A percentile compares a stretch with the other conserved stretches of the same genome.
Conservation (phyloP, 2,888 invertebrate genomes). For the Ectobius pallidus region DNA sequence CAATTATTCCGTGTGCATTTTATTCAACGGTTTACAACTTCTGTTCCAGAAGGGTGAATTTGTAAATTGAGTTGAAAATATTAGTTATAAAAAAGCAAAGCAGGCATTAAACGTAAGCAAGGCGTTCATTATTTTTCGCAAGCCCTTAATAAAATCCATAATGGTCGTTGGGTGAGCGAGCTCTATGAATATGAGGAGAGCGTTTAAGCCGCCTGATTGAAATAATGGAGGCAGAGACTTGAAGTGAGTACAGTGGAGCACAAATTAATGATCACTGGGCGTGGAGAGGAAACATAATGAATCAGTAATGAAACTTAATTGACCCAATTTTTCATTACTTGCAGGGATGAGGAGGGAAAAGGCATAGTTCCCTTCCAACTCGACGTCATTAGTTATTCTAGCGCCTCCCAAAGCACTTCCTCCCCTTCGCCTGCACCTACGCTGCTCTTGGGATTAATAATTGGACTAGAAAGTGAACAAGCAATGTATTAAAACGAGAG, state of each 20-base stretch:
- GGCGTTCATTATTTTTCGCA: too few species aligned
- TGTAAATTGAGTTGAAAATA: too few species aligned
- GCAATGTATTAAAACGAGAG: slow-evolving; percentile 6
- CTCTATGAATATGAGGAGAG: background rate
- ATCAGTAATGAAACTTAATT: slow-evolving; percentile 45
- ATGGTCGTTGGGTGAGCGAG: too few species aligned
- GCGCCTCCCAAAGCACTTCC: background rate
- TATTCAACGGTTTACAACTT: too few species aligned
- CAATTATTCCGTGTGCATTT: too few species aligned
- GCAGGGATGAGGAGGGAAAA: background rate
- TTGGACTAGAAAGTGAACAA: slow-evolving; percentile 12
- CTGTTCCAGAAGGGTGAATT: too few species aligned
- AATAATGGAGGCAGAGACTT: background rate
- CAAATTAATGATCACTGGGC: slow-evolving; percentile 4
- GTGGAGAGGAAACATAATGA: slow-evolving; percentile 41
- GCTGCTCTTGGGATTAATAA: background rate
- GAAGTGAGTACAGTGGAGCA: background rate
- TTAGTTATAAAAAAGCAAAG: too few species aligned
- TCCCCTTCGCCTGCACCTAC: background rate
- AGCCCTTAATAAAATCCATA: too few species aligned
- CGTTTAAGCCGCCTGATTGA: background rate
- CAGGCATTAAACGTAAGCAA: too few species aligned
- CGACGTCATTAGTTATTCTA: slow-evolving; percentile 17
- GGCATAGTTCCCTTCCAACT: background rate
- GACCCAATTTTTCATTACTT: slow-evolving; percentile 44